phyloP scores from a whole-genome alignment of 2,113 vertebrate genomes.

The Fukomys damarensis region DNA sequence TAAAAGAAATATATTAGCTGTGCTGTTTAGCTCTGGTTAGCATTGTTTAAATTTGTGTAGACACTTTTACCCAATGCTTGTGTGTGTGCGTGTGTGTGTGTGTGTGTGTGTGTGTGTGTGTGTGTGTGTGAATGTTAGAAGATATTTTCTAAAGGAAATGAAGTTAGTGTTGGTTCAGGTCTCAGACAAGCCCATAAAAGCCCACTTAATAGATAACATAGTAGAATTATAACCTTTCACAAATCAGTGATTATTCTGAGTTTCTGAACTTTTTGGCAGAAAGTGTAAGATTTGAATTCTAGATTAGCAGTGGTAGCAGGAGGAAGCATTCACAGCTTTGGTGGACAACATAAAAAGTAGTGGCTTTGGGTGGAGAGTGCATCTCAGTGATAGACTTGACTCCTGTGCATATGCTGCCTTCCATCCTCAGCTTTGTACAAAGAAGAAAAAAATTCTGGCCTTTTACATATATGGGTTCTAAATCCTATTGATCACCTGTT shows the following conservation, averaged over 20 bases:
- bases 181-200: not conserved
- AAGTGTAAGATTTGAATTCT: not conserved
- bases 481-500: not conserved
- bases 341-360: fast-evolving
- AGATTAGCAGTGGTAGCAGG: not conserved
- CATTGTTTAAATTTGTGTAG: not conserved
- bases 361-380: not conserved
- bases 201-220: not conserved
- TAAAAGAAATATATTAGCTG: not conserved
- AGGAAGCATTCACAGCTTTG: fast-evolving
- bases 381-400: not conserved
- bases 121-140: not conserved
- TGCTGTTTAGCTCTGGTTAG: not conserved
- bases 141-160: not conserved
- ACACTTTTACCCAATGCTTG: not conserved
- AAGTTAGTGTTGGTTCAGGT: not conserved
- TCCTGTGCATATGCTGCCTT: not conserved
- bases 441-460: fast-evolving
- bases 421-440: too few species aligned
- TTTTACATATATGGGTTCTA: fast-evolving
- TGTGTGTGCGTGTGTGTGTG: too few species aligned
- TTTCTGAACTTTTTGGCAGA: not conserved
- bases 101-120: not conserved
- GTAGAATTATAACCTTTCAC: not conserved
- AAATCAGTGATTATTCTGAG: not conserved